A percentile compares a stretch with the other conserved stretches of the same genome.
phyloP scores from a whole-genome alignment of 2,888 invertebrate species.

The Subacronicta megacephala region DNA sequence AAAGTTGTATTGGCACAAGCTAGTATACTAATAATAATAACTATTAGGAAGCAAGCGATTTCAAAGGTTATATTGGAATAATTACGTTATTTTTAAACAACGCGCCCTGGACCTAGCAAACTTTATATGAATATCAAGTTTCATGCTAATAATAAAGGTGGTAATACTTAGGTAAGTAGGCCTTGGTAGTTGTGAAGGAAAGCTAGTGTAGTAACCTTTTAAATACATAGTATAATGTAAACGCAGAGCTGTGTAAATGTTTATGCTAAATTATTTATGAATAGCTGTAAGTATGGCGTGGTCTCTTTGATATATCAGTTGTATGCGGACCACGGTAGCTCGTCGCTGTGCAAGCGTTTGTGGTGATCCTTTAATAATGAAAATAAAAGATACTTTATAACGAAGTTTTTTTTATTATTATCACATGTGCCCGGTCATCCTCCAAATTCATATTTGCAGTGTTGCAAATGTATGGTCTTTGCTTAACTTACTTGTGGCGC shows the following conservation, averaged over 20 bases:
- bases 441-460: too few species aligned
- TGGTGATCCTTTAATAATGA: slow-evolving; percentile 75
- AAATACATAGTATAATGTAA: slow-evolving; percentile 58
- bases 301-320: slow-evolving; percentile 69
- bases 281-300: slow-evolving; percentile 72
- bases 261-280: slow-evolving; percentile 85
- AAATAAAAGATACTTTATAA: slow-evolving; percentile 79
- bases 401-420: slow-evolving; percentile 4
- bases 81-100: too few species aligned
- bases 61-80: slow-evolving; percentile 4
- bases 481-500: too few species aligned
- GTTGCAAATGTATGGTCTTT: too few species aligned
- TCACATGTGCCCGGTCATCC: too few species aligned
- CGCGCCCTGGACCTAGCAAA: neutral
- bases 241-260: slow-evolving; percentile 77
- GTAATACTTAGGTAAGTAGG: slow-evolving; percentile 49
- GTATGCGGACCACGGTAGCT: slow-evolving; percentile 69
- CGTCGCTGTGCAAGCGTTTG: slow-evolving; percentile 64
- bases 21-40: too few species aligned
- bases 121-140: slow-evolving; percentile 44
- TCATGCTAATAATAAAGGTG: slow-evolving; percentile 31
- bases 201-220: slow-evolving; percentile 55
- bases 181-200: slow-evolving; percentile 58
- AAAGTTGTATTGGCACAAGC: too few species aligned
- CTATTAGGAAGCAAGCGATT: slow-evolving; percentile 18